These are phyloP conservation scores for Chironomus tentans DNA, from an alignment of 2,888 invertebrate genomes.

Conservation along the genomic window DNA sequence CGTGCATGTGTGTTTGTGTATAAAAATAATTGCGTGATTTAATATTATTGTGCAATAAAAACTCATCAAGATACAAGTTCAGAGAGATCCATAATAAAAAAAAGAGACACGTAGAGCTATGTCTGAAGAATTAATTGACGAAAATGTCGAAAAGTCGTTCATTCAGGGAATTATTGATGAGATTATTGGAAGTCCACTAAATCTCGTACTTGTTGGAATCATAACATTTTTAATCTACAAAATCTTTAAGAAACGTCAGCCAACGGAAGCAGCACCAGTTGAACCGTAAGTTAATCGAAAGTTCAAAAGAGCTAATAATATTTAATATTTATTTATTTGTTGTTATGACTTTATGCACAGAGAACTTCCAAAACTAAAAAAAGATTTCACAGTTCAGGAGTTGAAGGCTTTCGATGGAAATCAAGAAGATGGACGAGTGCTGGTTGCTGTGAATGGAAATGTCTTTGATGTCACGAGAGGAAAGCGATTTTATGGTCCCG, in stretches of 20 bases:
- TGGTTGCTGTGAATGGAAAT: slow-evolving; percentile 89
- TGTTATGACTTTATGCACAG: not conserved
- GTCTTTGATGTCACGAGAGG: slow-evolving; percentile 92
- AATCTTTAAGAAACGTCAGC: slow-evolving; percentile 51
- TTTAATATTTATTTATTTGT: not conserved
- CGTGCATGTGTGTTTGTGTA: not conserved
- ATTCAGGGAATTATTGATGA: slow-evolving; percentile 37
- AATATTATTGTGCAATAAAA: not conserved
- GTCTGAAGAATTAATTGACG: not conserved
- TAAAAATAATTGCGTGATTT: not conserved
- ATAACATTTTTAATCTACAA: slow-evolving; percentile 66
- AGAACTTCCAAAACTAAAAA: slow-evolving; percentile 69
- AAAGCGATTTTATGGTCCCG: slow-evolving; percentile 87
- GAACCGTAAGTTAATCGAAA: slow-evolving; percentile 40
- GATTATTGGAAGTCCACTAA: slow-evolving; percentile 61
- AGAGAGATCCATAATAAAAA: too few relatives aligned
- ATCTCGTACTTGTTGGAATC: slow-evolving; percentile 56
- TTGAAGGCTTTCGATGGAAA: slow-evolving; percentile 78
- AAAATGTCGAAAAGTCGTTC: slow-evolving; percentile 20
- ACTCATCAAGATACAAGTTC: not conserved
- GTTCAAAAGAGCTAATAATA: not conserved
- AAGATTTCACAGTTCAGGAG: slow-evolving; percentile 84
- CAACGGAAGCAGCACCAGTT: slow-evolving; percentile 33
- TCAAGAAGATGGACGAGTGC: slow-evolving; percentile 75
- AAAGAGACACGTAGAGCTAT: not conserved